Conservation (phyloP, 2,888 invertebrate species). For the Drosophila lutescens region DNA sequence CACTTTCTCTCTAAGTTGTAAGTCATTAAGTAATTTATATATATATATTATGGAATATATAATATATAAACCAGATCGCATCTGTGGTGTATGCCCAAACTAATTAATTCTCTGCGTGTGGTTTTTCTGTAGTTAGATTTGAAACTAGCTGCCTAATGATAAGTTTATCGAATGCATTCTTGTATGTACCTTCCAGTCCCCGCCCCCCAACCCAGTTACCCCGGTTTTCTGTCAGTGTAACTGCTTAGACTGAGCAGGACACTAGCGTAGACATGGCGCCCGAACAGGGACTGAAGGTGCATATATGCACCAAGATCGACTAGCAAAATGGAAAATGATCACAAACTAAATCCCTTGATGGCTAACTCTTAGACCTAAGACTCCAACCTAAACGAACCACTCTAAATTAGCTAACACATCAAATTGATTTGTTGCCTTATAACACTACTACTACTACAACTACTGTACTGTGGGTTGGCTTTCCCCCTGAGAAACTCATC, state of each 20-base stretch:
- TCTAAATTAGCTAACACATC: constrained; percentile 47
- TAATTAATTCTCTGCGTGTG: constrained; percentile 34
- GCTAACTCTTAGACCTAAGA: constrained; percentile 27
- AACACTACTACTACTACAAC: constrained; percentile 34
- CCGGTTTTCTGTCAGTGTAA: constrained; percentile 3
- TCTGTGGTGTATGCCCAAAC: constrained; percentile 10
- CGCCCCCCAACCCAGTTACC: not conserved
- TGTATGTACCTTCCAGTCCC: constrained; percentile 11
- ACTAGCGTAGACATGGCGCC: not conserved
- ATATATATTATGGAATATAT: not conserved
- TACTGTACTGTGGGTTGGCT: constrained; percentile 31
- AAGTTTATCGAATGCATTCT: constrained; percentile 31
- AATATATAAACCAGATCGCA: constrained; percentile 6
- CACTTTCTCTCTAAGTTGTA: constrained; percentile 27
- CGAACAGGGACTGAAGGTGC: not conserved
- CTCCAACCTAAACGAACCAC: constrained; percentile 34
- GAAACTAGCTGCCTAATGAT: constrained; percentile 29
- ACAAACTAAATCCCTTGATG: constrained; percentile 6
- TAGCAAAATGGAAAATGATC: not conserved
- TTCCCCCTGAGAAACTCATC: constrained; percentile 3
- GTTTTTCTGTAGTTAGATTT: constrained; percentile 56
- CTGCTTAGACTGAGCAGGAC: constrained; percentile 5
- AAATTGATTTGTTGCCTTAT: constrained; percentile 52
- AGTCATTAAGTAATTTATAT: constrained; percentile 7
- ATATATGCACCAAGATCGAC: constrained; percentile 13